Base-by-base conservation (phyloP, 1,140 invertebrate genomes). In the Hypsibius dujardini region DNA sequence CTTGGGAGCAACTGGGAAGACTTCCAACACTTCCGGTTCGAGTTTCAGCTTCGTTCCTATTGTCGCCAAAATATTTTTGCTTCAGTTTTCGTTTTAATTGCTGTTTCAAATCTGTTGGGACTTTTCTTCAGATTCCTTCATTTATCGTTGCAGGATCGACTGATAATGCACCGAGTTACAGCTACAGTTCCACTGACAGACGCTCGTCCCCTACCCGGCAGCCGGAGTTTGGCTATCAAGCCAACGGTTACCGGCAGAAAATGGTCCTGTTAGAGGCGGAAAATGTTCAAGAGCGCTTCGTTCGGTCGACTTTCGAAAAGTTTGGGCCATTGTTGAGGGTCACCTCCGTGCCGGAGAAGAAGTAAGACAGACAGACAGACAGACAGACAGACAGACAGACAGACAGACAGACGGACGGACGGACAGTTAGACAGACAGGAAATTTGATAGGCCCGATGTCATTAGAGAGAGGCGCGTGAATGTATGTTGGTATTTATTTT, bases 191-290 rank as follows among this genome's bases (percentile, higher is more conserved):
- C 28, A 28, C 28, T 28, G 28, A 28, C 28, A 28, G 28, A 28
- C 28, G 28, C 28, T 28, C 28, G 28, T 28, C 28, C 28, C 28
- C 28, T 28, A 28, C 28, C 28, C 28, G 28, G 28, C 28, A 28
- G 28, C 28, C 28, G 28, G 28, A 28, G 28, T 28, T 28, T 28
- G 28, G 28, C 28, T 28, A 28, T 28, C 28, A 28, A 28, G 28
- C 28, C 28, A 28, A 28, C 28, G 50, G 50, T 12, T 56, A 15
- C 3, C 12, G 62, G 45, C 62, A 67, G 62, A 67, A 67, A 42
- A 67, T 67, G 62, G 12, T 67, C 42, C 45, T 15, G 12, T 12
- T 67, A 3, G 62, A 67, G 45, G 62, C 62, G 42, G 62, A 67
- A 7, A 67, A 45, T 12, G 62, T 67, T 12, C 3, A 12, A 7